phyloP scores from a whole-genome alignment of 2,113 vertebrate genomes.

The Macroglossus sobrinus region DNA sequence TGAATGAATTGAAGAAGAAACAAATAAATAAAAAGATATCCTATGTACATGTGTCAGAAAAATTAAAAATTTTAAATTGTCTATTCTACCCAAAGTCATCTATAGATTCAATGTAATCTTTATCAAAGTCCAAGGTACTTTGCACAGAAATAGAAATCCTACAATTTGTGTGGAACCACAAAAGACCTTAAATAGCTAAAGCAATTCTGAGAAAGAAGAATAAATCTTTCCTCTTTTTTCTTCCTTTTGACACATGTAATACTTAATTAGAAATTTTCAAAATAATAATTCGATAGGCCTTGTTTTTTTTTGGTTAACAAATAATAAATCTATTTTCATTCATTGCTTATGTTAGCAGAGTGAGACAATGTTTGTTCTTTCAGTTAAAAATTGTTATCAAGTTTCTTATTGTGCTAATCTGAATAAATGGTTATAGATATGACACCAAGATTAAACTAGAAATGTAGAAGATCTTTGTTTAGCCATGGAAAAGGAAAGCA shows the following conservation, averaged over 20 bases:
- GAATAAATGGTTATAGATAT: background rate
- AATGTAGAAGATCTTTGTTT: background rate
- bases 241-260: background rate
- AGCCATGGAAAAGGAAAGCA: background rate
- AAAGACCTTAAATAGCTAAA: background rate
- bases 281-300: no score
- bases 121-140: background rate
- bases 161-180: background rate
- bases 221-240: background rate
- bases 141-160: background rate
- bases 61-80: background rate
- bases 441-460: background rate
- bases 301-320: background rate
- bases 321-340: background rate
- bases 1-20: background rate
- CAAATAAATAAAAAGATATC: background rate
- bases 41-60: background rate
- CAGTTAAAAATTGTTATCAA: background rate
- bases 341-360: background rate
- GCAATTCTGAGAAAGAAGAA: background rate
- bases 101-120: background rate
- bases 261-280: background rate
- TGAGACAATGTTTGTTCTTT: background rate
- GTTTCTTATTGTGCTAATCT: background rate
- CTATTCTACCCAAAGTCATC: background rate